Evolutionary conservation across 2,888 invertebrate species (phyloP).

Genomic region (Neoaliturus tenellus): DNA sequence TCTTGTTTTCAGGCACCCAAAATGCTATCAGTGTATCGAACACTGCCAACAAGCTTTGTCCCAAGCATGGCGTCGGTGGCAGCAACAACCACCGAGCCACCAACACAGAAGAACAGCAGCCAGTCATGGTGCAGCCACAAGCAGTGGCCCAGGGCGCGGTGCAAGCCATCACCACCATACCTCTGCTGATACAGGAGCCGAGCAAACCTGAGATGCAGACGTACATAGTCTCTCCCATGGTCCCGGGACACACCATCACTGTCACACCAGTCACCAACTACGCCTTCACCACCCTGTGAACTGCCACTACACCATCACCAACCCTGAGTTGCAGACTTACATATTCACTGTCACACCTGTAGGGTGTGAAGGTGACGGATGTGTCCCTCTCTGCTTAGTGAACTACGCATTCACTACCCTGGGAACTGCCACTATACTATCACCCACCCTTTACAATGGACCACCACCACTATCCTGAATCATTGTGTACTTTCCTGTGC

Average conservation of each 20-base stretch:
- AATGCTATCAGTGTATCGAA: constrained; percentile 2
- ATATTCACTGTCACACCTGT: background rate
- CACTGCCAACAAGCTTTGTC: background rate
- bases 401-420: constrained; percentile 9
- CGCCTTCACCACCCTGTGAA: constrained; percentile 48
- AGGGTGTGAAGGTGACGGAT: too few species aligned
- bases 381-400: too few species aligned
- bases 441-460: too few species aligned
- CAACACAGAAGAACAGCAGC: constrained; percentile 14
- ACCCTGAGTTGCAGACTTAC: background rate
- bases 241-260: constrained; percentile 40
- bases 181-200: constrained; percentile 48
- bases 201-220: constrained; percentile 54
- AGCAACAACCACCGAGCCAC: constrained; percentile 21
- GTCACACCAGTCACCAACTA: constrained; percentile 46
- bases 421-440: background rate
- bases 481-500: too few species aligned
- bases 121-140: background rate
- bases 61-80: background rate
- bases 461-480: too few species aligned
- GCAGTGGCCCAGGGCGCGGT: background rate
- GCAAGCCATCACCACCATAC: constrained; percentile 54
- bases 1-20: constrained; percentile 10
- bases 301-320: background rate
- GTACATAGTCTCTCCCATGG: constrained; percentile 54